A percentile compares a stretch with the other conserved stretches of the same genome.
These are phyloP conservation scores for Drosophila trapezifrons DNA, from an alignment of 1,140 invertebrate species.

Conservation along the genomic window DNA sequence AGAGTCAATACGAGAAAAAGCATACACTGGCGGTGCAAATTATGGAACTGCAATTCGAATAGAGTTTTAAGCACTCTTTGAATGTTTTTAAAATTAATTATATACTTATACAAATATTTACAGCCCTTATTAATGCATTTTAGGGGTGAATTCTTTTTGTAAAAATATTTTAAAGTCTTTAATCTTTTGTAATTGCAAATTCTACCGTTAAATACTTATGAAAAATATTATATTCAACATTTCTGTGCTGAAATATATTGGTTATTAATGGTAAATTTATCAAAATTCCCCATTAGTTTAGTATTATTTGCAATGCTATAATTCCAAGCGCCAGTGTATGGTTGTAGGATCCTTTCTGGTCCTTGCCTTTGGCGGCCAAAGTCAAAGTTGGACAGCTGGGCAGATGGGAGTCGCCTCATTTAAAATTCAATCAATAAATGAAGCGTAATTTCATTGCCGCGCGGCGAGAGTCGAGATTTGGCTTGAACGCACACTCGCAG, in stretches of 20 bases:
- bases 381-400: slow-evolving; percentile 4
- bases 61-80: no score
- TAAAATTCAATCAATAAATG: slow-evolving; percentile 80
- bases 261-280: neutral
- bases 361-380: slow-evolving; percentile 24
- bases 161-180: neutral
- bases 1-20: slow-evolving; percentile 55
- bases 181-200: neutral
- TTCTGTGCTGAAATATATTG: neutral
- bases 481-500: slow-evolving; percentile 29
- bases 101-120: no score
- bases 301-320: neutral
- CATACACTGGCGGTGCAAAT: neutral
- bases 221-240: neutral
- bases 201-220: no score
- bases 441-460: slow-evolving; percentile 67
- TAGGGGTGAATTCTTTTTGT: no score
- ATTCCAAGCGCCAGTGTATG: slow-evolving; percentile 1
- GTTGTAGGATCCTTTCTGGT: slow-evolving; percentile 3
- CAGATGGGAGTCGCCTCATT: slow-evolving; percentile 50
- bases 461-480: slow-evolving; percentile 54
- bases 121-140: neutral
- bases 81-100: no score
- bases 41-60: neutral
- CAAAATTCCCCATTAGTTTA: neutral